A percentile compares a stretch with the other conserved stretches of the same genome.
Evolutionary conservation across 2,888 invertebrate species (phyloP).

Genomic region (Harpalus rubripes): DNA sequence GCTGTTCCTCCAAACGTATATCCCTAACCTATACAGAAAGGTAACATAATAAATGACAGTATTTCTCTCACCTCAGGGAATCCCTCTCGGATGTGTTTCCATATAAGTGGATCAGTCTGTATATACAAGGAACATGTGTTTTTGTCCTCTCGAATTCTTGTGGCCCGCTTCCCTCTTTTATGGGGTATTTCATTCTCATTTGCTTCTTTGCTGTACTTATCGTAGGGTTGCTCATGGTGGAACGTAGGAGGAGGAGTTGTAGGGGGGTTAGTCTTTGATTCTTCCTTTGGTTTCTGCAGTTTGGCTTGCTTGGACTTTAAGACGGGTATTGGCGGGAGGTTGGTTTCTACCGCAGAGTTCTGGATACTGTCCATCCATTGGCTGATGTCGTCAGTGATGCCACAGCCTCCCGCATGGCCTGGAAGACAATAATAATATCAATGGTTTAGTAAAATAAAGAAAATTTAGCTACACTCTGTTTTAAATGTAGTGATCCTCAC

Average conservation of each 20-base stretch:
- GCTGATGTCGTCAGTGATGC: slow-evolving; percentile 91
- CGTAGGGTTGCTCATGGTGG: slow-evolving; percentile 79
- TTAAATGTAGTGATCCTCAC: no score
- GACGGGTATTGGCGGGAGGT: slow-evolving; percentile 73
- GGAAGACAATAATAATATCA: not conserved
- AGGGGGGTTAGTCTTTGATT: slow-evolving; percentile 70
- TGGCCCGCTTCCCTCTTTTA: slow-evolving; percentile 76
- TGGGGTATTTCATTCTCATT: slow-evolving; percentile 77
- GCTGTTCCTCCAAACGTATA: slow-evolving; percentile 6
- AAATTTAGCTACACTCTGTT: no score
- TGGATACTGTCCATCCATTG: slow-evolving; percentile 97
- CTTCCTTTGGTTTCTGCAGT: slow-evolving; percentile 68
- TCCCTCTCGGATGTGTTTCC: slow-evolving; percentile 93
- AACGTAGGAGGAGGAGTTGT: slow-evolving; percentile 48
- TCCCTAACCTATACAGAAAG: slow-evolving; percentile 38
- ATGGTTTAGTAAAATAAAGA: no score
- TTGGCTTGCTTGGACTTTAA: slow-evolving; percentile 67
- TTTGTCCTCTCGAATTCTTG: slow-evolving; percentile 84
- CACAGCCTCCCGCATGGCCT: slow-evolving; percentile 93
- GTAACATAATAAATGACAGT: slow-evolving; percentile 28
- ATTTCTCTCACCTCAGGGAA: slow-evolving; percentile 85
- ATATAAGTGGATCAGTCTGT: slow-evolving; percentile 98
- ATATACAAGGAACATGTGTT: slow-evolving; percentile 96
- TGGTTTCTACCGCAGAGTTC: slow-evolving; percentile 83
- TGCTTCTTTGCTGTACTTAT: slow-evolving; percentile 89